A percentile compares a stretch with the other conserved stretches of the same genome.
Conservation (phyloP, 2,888 invertebrate species). For the Sympetrum striolatum region DNA sequence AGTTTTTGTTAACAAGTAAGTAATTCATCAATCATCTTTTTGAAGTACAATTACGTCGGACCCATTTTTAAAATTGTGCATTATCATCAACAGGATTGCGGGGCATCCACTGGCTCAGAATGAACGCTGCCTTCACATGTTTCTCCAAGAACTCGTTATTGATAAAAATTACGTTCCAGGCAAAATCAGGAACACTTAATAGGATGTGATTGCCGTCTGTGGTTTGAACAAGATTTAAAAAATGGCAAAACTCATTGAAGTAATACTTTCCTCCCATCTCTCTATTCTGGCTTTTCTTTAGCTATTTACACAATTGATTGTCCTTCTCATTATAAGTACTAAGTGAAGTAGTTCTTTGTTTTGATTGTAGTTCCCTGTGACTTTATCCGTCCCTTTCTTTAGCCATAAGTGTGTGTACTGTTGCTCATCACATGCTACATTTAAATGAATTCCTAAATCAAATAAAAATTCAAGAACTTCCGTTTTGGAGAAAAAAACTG, state of each 20-base stretch:
- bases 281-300: constrained; percentile 14
- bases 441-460: not conserved
- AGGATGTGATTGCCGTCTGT: not conserved
- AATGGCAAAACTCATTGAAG: constrained; percentile 14
- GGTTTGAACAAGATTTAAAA: constrained; percentile 15
- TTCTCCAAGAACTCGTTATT: constrained; percentile 95
- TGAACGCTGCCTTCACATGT: constrained; percentile 99
- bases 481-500: not conserved
- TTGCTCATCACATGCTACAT: not conserved
- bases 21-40: constrained; percentile 46
- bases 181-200: constrained; percentile 95
- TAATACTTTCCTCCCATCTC: not conserved
- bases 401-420: not conserved
- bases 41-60: not conserved
- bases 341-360: constrained; percentile 18
- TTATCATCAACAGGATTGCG: constrained; percentile 74
- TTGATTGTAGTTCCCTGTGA: constrained; percentile 1
- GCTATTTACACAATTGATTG: not conserved
- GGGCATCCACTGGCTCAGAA: constrained; percentile 99
- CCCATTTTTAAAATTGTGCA: not conserved
- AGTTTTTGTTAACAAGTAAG: constrained; percentile 96
- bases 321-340: not conserved
- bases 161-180: constrained; percentile 99
- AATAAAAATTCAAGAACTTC: not conserved
- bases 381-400: constrained; percentile 37